Evolutionary conservation across 2,797 vertebrate species (phyloP).

Genomic region (Triplophysa yarkandensis): DNA sequence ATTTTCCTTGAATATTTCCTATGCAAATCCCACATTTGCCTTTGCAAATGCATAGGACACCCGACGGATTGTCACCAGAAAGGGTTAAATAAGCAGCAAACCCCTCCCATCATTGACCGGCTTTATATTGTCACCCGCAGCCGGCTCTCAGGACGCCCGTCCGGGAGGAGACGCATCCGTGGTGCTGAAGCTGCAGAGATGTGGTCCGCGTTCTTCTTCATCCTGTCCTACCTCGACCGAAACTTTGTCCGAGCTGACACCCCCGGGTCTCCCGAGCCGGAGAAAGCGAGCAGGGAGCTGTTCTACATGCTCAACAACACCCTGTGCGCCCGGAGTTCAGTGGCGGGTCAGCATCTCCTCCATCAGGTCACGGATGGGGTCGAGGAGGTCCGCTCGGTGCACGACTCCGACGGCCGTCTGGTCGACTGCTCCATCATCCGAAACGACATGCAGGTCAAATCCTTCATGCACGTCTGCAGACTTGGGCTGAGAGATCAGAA

Average conservation of each 20-base stretch:
- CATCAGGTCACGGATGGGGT: conserved; percentile 77
- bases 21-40: no score
- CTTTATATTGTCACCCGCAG: conserved; percentile 69
- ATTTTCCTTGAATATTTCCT: no score
- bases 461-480: conserved; percentile 72
- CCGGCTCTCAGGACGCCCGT: conserved; percentile 64
- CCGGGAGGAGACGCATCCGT: conserved; percentile 52
- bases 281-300: conserved; percentile 65
- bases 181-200: conserved; percentile 79
- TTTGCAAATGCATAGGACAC: no score
- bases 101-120: conserved; percentile 75
- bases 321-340: conserved; percentile 69
- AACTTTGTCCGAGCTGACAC: conserved; percentile 68
- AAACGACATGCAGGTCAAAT: conserved; percentile 65
- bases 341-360: conserved; percentile 56
- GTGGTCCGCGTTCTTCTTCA: conserved; percentile 77
- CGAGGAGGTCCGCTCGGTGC: conserved; percentile 68
- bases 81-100: conserved; percentile 67
- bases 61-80: no score
- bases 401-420: conserved; percentile 60
- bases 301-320: conserved; percentile 68
- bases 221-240: conserved; percentile 77
- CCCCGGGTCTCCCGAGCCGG: conserved; percentile 63
- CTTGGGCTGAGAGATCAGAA: conserved; percentile 61
- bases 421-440: conserved; percentile 65